Conservation (phyloP, 2,113 vertebrate species). For the Dipodomys merriami region DNA sequence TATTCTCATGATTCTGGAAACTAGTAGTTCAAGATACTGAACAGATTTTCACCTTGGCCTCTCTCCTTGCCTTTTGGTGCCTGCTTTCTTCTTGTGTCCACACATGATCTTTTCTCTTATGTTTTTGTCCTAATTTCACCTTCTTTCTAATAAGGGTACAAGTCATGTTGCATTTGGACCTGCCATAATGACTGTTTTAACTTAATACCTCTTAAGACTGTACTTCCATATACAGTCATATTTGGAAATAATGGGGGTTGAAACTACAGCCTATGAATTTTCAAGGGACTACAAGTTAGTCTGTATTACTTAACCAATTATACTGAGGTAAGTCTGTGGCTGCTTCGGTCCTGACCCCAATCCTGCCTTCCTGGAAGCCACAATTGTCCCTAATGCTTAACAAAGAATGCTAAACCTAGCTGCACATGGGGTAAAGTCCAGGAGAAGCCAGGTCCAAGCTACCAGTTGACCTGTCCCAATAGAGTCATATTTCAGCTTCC, state of each 20-base stretch:
- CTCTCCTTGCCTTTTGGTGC: background rate
- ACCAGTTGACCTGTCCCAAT: background rate
- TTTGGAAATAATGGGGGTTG: background rate
- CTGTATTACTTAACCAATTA: background rate
- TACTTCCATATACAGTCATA: background rate
- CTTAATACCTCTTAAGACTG: background rate
- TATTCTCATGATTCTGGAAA: background rate
- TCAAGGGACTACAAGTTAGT: background rate
- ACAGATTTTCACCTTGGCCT: background rate
- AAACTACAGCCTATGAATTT: background rate
- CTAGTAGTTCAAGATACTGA: background rate
- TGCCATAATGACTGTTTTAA: background rate
- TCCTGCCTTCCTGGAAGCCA: background rate
- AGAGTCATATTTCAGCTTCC: background rate
- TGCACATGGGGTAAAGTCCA: background rate
- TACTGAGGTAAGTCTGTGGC: background rate
- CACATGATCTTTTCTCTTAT: background rate
- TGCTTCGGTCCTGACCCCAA: background rate
- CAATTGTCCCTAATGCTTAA: background rate
- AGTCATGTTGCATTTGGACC: background rate
- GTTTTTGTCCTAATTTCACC: too few relatives aligned
- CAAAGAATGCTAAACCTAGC: background rate
- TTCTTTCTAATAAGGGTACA: background rate
- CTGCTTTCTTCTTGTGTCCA: background rate
- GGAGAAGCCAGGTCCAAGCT: background rate